These are phyloP conservation scores for Mercenaria mercenaria DNA, from an alignment of 1,140 invertebrate genomes.

Conservation along the genomic window DNA sequence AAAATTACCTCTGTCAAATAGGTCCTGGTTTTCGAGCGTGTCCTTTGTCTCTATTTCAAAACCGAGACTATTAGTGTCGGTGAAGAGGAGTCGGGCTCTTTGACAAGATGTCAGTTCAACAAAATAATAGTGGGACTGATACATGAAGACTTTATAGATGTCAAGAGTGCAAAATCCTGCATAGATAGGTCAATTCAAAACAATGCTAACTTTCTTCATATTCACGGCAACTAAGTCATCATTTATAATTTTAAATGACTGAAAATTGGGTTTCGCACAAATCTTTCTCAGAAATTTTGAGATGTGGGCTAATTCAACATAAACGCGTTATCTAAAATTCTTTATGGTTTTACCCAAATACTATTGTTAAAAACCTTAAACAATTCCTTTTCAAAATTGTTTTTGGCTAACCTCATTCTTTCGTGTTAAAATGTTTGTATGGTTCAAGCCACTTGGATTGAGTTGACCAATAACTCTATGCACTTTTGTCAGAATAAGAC, in stretches of 20 bases:
- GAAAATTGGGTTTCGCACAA: constrained; percentile 81
- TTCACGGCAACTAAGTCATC: constrained; percentile 72
- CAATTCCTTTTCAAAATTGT: constrained; percentile 85
- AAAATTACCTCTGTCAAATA: constrained; percentile 70
- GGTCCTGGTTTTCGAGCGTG: constrained; percentile 36
- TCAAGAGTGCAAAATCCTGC: constrained; percentile 73
- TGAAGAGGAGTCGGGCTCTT: constrained; percentile 79
- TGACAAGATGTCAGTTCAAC: constrained; percentile 77
- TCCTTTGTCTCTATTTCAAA: constrained; percentile 53
- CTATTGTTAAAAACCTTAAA: constrained; percentile 86
- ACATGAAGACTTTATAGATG: constrained; percentile 76
- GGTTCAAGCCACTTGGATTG: constrained; percentile 42
- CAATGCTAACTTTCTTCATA: constrained; percentile 67
- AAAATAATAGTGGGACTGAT: constrained; percentile 79
- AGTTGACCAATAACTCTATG: not conserved
- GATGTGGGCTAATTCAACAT: constrained; percentile 67
- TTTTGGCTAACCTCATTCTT: constrained; percentile 81
- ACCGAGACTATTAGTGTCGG: constrained; percentile 66
- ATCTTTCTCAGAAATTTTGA: constrained; percentile 69
- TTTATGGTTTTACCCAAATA: constrained; percentile 86
- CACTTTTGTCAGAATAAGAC: constrained; percentile 28
- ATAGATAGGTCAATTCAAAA: constrained; percentile 76
- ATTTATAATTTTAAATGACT: constrained; percentile 81
- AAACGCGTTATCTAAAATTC: constrained; percentile 87
- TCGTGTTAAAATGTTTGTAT: constrained; percentile 69